phyloP scores from a whole-genome alignment of 2,113 vertebrate species.

The Glaucomys volans region DNA sequence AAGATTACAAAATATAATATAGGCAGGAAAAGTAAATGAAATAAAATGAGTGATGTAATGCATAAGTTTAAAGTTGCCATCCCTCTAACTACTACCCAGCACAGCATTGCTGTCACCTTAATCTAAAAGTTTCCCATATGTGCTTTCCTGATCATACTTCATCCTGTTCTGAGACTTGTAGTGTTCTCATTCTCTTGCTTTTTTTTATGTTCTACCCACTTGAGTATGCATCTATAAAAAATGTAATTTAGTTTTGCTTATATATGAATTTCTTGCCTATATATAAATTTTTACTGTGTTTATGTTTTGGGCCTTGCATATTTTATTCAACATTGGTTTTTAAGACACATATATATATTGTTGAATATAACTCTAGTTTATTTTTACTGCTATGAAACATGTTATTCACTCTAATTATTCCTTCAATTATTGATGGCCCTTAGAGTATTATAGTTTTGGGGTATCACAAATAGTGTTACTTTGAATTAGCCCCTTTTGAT shows the following conservation, averaged over 20 bases:
- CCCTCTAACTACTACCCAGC: neutral
- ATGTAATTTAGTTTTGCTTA: neutral
- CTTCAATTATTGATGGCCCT: neutral
- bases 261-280: neutral
- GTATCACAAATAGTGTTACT: neutral
- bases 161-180: neutral
- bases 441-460: neutral
- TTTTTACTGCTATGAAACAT: neutral
- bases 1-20: neutral
- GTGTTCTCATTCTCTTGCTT: neutral
- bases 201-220: neutral
- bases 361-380: neutral
- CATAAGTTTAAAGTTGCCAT: neutral
- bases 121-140: neutral
- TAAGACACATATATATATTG: neutral
- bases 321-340: neutral
- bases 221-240: neutral
- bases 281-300: neutral
- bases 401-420: neutral
- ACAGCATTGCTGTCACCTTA: neutral
- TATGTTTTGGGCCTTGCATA: neutral
- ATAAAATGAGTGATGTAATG: neutral
- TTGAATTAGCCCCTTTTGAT: neutral
- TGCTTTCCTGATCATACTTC: neutral
- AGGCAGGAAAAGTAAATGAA: neutral